Evolutionary conservation across 2,113 vertebrate species (phyloP).

Genomic region (Lontra canadensis): DNA sequence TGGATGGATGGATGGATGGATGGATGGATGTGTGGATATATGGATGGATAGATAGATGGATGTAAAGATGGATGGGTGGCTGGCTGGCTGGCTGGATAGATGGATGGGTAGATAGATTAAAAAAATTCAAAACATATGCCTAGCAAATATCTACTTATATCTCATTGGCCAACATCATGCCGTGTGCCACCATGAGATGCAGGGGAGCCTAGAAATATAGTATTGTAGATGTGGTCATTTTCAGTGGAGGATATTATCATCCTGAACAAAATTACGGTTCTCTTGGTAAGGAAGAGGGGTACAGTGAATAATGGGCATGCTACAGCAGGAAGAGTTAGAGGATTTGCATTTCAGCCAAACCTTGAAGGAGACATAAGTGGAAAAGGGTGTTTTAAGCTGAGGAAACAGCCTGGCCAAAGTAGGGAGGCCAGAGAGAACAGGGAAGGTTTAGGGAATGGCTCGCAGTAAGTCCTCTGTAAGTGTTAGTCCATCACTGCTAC

Average conservation of each 20-base stretch:
- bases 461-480: neutral
- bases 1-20: too few species aligned
- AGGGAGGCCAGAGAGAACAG: neutral
- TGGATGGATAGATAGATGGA: too few species aligned
- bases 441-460: neutral
- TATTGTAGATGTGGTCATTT: neutral
- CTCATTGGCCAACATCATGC: neutral
- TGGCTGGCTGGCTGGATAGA: accelerated
- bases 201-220: neutral
- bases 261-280: neutral
- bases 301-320: neutral
- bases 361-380: neutral
- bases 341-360: neutral
- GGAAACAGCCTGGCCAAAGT: neutral
- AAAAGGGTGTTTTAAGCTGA: neutral
- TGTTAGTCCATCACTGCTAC: neutral
- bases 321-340: neutral
- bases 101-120: neutral
- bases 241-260: neutral
- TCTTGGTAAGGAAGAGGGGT: neutral
- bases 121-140: neutral
- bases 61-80: too few species aligned
- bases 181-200: neutral
- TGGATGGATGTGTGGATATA: accelerated
- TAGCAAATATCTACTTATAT: neutral